Evolutionary conservation across 2,113 vertebrate genomes (phyloP), one percentile per base, ranked within the genome.

Genomic region (Stegastes partitus): DNA sequence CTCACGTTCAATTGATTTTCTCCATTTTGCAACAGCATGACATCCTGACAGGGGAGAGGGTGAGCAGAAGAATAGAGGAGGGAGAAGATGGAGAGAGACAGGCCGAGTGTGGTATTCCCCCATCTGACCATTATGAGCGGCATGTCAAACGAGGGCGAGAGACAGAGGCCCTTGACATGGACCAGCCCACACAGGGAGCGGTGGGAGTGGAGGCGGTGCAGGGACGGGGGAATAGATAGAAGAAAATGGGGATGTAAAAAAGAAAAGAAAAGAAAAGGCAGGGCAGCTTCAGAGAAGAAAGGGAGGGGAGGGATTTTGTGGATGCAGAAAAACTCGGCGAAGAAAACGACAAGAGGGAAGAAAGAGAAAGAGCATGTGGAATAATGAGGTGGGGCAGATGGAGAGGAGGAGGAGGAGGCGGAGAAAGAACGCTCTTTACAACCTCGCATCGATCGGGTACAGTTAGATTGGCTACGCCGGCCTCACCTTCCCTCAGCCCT

Each of bases 81-180:
- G 44, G 69, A 64, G 72, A 65, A 82, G 79, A 92, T 86, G 74
- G 81, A 87, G 83, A 66, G 82, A 84, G 80, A 85, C 81, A 83
- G 74, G 80, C 71, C 66, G 55, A 80, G 83, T 63, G 87, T 73
- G 87, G 90, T 89, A 89, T 92, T 91, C 94, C 92, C 54, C 91
- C 92, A 91, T 93, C 92, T 95, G 94, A 93, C 92, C 95, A 96
- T 97, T 93, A 93, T 93, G 90, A 94, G 94, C 91, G 87, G 94
- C 96, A 94, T 93, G 94, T 96, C 94, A 95, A 94, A 94, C 93
- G 90, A 89, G 93, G 75, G 90, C 86, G 86, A 74, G 85, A 93
- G 92, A 91, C 92, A 92, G 91, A 91, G 93, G 93, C 89, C 31
- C 91, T 86, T 76, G 81, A 91, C 94, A 94, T 71, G 81, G 93